Evolutionary conservation across 2,113 vertebrate genomes (phyloP), one percentile per base, ranked within the genome.

Genomic region (Lethenteron reissneri): DNA sequence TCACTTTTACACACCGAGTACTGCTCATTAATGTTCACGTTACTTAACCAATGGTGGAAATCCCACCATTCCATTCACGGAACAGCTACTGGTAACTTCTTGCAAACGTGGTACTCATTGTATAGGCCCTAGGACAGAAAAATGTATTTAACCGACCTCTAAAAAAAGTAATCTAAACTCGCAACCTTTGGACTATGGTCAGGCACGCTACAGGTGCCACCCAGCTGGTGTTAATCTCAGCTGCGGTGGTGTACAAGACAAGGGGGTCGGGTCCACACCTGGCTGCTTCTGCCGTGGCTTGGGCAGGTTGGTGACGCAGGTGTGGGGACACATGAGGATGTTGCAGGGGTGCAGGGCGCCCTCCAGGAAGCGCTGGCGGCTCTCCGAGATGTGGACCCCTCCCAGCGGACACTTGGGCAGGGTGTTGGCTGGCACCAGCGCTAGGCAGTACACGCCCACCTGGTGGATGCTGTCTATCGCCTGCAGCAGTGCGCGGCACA

Each of bases 401-500:
- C 91, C 92, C 0, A 97, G 85, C 0, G 92, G 89, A 71, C 90
- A 88, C 78, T 97, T 97, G 74, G 92, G 92, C 73, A 97, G 81
- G 2, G 87, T 96, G 83, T 97, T 96, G 73, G 92, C 92, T n/a
- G 90, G 92, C 64, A 97, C 91, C 78, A 97, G 79, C 8, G 91
- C 90, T 77, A 96, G 80, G 72, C 92, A 97, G 80, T 97, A 96
- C 57, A 97, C 82, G 9, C 91, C 92, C 2, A 96, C 92, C 79
- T 95, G 92, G 77, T 97, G 92, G 80, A 97, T 96, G 80, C 91
- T 94, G 82, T 97, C 92, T 56, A 95, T 88, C 3, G 92, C 92
- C 91, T 95, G 75, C 58, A 75, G 1, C 70, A 69, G 41, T 5
- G 41, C 41, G 41, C 41, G 41, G 41, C 41, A 41, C 41, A 41